Evolutionary conservation across 1,140 invertebrate genomes (phyloP).

Genomic region (Eurosta solidaginis): DNA sequence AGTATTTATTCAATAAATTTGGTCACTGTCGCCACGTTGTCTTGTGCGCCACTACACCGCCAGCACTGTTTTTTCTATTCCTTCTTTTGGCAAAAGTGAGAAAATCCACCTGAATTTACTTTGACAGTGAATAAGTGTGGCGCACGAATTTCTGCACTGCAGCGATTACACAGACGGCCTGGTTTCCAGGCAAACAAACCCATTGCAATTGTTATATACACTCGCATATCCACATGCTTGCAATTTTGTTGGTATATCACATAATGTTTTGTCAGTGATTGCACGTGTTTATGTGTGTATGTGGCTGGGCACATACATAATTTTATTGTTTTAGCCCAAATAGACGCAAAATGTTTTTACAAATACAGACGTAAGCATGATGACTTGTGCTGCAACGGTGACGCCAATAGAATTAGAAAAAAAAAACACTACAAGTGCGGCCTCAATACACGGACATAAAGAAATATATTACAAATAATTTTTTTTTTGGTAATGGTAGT

Average conservation of each 20-base stretch:
- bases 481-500: not conserved
- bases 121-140: conserved; percentile 7
- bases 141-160: conserved; percentile 16
- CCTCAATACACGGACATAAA: not conserved
- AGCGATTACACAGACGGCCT: not conserved
- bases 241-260: not conserved
- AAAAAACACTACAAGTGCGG: not conserved
- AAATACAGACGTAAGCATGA: no score
- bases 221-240: not conserved
- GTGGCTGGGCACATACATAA: not conserved
- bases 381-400: not conserved
- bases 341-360: not conserved
- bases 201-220: not conserved
- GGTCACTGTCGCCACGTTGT: not conserved
- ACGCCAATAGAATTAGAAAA: not conserved
- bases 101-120: conserved; percentile 16
- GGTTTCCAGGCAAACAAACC: not conserved
- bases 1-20: not conserved
- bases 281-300: not conserved
- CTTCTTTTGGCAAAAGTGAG: not conserved
- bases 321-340: not conserved
- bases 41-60: not conserved
- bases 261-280: not conserved
- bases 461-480: not conserved
- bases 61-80: not conserved